Evolutionary conservation across 2,113 vertebrate species (phyloP).

Genomic region (Paramormyrops kingsleyae): DNA sequence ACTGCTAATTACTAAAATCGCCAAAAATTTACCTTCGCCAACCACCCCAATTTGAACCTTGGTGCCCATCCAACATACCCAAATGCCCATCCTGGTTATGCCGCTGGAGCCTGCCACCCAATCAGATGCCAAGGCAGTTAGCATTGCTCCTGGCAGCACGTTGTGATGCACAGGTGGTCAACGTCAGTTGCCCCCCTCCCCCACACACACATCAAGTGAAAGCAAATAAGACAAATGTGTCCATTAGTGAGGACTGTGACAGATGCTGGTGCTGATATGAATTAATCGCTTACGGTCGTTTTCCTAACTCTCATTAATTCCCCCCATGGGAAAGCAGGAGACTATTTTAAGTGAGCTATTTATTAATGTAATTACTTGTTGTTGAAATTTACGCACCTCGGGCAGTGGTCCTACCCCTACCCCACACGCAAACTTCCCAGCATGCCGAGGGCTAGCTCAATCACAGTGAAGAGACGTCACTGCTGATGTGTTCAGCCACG

Average conservation of each 20-base stretch:
- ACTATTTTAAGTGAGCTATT: constrained; percentile 22
- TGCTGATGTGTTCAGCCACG: too few relatives aligned
- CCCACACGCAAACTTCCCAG: background rate
- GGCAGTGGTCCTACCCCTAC: constrained; percentile 10
- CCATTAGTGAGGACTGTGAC: background rate
- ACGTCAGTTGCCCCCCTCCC: background rate
- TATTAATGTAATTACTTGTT: constrained; percentile 35
- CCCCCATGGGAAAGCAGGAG: constrained; percentile 18
- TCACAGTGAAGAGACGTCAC: background rate
- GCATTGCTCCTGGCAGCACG: background rate
- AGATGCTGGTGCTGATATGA: background rate
- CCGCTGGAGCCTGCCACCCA: background rate
- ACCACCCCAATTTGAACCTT: background rate
- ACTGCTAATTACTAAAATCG: background rate
- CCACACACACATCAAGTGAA: background rate
- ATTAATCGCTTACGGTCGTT: constrained; percentile 5
- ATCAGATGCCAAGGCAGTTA: background rate
- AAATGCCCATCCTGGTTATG: background rate
- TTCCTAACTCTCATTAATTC: constrained; percentile 2
- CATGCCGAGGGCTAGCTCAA: background rate
- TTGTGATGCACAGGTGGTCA: background rate
- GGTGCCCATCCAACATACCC: background rate
- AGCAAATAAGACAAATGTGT: constrained; percentile 10
- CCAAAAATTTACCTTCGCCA: background rate
- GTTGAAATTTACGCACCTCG: constrained; percentile 20